These are phyloP conservation scores for Leucophenga varia DNA, from an alignment of 1,140 invertebrate genomes.

Conservation along the genomic window DNA sequence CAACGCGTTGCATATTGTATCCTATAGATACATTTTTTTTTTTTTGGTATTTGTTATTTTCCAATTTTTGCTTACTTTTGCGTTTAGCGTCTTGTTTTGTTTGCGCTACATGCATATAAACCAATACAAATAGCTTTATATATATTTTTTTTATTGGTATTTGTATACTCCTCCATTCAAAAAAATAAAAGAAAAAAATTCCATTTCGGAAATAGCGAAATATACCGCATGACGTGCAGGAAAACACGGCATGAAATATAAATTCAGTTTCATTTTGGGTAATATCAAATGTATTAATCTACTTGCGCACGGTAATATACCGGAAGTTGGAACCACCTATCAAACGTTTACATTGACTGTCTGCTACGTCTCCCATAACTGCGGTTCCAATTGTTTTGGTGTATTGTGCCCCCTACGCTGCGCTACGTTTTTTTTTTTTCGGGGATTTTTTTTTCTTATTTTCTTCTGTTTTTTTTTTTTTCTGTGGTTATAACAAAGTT, in stretches of 20 bases:
- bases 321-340: conserved; percentile 51
- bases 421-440: conserved; percentile 1
- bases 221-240: conserved; percentile 4
- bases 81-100: not conserved
- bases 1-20: too few species aligned
- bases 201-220: too few species aligned
- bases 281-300: conserved; percentile 52
- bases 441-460: not conserved
- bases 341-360: too few species aligned
- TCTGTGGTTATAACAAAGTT: conserved; percentile 50
- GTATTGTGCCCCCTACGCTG: not conserved
- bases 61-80: conserved; percentile 12
- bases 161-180: too few species aligned
- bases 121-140: too few species aligned
- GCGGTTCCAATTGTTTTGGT: too few species aligned
- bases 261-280: conserved; percentile 19
- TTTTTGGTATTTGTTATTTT: conserved; percentile 16
- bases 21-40: too few species aligned
- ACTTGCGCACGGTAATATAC: conserved; percentile 31
- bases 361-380: too few species aligned
- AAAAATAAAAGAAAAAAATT: too few species aligned
- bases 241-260: conserved; percentile 9
- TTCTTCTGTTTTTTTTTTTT: too few species aligned
- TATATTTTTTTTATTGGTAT: too few species aligned
- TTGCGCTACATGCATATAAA: too few species aligned